These are phyloP conservation scores for Mus caroli DNA, from an alignment of 2,797 vertebrate genomes.

Conservation along the genomic window DNA sequence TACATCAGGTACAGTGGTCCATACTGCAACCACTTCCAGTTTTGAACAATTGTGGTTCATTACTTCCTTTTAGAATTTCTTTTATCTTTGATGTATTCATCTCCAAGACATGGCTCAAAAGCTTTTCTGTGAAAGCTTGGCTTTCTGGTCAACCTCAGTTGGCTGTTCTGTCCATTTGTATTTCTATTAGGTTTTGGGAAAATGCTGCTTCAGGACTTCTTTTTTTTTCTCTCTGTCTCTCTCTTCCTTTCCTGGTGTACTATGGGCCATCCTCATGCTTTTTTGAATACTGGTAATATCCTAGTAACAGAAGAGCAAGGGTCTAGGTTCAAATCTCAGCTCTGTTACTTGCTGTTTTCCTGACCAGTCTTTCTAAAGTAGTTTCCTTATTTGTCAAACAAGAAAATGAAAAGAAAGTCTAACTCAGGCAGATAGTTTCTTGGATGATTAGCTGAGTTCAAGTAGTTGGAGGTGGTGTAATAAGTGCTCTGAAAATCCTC, in stretches of 20 bases:
- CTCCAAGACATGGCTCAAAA: neutral
- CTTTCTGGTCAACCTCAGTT: neutral
- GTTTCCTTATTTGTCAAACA: conserved; percentile 13
- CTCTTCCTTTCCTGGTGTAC: neutral
- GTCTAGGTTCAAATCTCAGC: neutral
- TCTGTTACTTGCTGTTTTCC: neutral
- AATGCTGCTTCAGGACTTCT: neutral
- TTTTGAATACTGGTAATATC: neutral
- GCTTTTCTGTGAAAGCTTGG: neutral
- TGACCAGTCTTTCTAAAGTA: neutral
- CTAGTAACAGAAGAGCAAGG: neutral
- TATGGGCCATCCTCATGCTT: neutral
- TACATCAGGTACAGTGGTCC: neutral
- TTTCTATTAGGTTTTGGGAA: neutral
- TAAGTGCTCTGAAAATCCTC: neutral
- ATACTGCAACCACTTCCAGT: neutral
- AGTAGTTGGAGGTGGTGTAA: neutral
- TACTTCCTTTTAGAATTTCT: neutral
- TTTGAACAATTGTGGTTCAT: neutral
- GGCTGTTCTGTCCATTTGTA: neutral
- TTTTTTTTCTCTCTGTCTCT: neutral
- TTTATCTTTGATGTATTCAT: neutral
- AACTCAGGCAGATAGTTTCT: neutral
- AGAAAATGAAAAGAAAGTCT: neutral
- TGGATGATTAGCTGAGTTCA: neutral